Percentiles rank a stretch among this genome's conserved stretches.
Conservation (phyloP, 2,888 invertebrate genomes). For the Latheticus oryzae region DNA sequence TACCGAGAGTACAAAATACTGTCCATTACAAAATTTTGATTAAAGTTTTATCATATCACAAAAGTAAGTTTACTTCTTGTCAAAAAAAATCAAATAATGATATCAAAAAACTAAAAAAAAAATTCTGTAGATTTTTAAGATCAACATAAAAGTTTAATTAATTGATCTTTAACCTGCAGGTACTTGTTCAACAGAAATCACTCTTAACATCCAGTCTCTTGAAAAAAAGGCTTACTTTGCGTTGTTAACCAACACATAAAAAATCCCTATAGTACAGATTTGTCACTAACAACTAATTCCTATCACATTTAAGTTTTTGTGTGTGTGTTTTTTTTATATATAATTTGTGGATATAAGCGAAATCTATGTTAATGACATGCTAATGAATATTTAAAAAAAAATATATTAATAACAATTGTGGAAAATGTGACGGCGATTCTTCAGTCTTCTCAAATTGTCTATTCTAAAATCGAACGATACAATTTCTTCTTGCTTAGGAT, state of each 20-base stretch:
- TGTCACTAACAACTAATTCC: conserved; percentile 20
- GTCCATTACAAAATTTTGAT: conserved; percentile 46
- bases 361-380: conserved; percentile 9
- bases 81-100: too few relatives aligned
- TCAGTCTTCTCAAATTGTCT: conserved; percentile 48
- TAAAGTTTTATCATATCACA: conserved; percentile 42
- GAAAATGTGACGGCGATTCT: conserved; percentile 40
- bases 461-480: conserved; percentile 76
- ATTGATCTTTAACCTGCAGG: conserved; percentile 12
- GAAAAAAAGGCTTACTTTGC: conserved; percentile 17
- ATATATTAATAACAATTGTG: too few relatives aligned
- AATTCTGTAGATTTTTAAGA: neutral
- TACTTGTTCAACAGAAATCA: conserved; percentile 30
- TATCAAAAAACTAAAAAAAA: conserved; percentile 33
- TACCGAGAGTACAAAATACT: conserved; percentile 51
- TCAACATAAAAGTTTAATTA: neutral
- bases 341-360: neutral
- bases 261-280: conserved; percentile 28
- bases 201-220: conserved; percentile 34
- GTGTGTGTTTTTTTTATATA: conserved; percentile 6
- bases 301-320: conserved; percentile 17
- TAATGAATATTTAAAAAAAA: conserved; percentile 10
- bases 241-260: conserved; percentile 19
- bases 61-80: conserved; percentile 44
- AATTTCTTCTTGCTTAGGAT: conserved; percentile 91